A percentile compares a stretch with the other conserved stretches of the same genome.
phyloP scores from a whole-genome alignment of 2,113 vertebrate genomes.

The Crotalus viridis region DNA sequence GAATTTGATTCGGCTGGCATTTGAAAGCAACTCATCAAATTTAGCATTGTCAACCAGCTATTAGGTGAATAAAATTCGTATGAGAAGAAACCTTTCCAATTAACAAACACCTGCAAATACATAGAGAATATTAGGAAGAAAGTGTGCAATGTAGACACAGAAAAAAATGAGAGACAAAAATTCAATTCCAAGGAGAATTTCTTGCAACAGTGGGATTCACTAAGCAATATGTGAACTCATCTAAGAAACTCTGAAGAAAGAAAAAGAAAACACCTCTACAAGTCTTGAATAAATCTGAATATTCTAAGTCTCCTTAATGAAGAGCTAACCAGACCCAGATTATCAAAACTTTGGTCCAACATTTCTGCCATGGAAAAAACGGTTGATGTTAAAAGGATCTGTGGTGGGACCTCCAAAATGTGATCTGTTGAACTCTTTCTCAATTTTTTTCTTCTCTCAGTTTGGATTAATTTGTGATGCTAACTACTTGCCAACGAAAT shows the following conservation, averaged over 20 bases:
- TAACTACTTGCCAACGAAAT: constrained; percentile 78
- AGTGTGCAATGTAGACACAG: not conserved
- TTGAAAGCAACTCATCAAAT: not conserved
- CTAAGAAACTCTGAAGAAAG: not conserved
- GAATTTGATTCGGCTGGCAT: not conserved
- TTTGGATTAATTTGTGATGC: constrained; percentile 73
- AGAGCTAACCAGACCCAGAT: not conserved
- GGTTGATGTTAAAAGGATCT: not conserved
- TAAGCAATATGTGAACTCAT: not conserved
- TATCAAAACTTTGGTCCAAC: not conserved
- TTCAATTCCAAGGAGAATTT: not conserved
- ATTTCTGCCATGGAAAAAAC: not conserved
- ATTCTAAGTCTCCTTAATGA: not conserved
- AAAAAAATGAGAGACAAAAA: not conserved
- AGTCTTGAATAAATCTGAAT: not conserved
- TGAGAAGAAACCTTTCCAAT: not conserved
- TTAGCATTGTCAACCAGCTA: not conserved
- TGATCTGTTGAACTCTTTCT: constrained; percentile 32
- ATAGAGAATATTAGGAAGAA: not conserved
- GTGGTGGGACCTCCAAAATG: not conserved
- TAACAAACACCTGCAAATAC: not conserved
- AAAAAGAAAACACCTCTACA: not conserved
- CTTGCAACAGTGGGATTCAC: not conserved
- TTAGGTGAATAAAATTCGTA: not conserved
- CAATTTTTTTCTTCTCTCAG: constrained; percentile 48